Evolutionary conservation across 2,888 invertebrate species (phyloP).

Genomic region (Leptopilina drosophilae): DNA sequence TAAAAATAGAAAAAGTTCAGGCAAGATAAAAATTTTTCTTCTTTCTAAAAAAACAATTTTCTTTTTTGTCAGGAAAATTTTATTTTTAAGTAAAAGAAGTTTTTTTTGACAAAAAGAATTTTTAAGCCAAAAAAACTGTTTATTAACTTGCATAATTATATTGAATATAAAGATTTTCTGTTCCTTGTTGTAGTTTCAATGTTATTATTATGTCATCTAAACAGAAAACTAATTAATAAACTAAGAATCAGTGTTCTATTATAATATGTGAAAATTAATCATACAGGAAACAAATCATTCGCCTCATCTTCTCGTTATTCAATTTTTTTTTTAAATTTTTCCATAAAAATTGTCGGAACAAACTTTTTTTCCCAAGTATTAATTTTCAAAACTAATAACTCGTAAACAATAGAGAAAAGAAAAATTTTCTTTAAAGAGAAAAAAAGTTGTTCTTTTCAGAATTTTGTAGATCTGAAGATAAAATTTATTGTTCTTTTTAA

Average conservation of each 20-base stretch:
- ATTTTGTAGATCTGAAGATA: no score
- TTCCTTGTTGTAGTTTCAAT: neutral
- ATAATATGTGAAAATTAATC: conserved; percentile 2
- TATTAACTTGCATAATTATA: no score
- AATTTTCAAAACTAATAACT: no score
- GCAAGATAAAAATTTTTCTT: no score
- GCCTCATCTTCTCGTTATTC: neutral
- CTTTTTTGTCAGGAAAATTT: neutral
- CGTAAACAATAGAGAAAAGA: no score
- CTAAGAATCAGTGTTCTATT: neutral
- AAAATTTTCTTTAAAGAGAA: no score
- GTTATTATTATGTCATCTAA: neutral
- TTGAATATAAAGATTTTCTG: no score
- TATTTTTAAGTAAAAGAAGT: neutral
- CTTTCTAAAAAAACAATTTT: no score
- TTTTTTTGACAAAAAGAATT: no score
- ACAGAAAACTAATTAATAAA: neutral
- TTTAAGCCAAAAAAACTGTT: neutral
- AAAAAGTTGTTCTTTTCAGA: no score
- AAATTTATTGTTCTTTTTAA: no score
- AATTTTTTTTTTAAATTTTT: conserved; percentile 1
- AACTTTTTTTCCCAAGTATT: neutral
- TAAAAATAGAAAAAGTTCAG: no score
- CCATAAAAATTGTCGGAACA: neutral
- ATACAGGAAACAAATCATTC: neutral